Conservation (phyloP, 1,140 invertebrate genomes). For the Apis cerana region DNA sequence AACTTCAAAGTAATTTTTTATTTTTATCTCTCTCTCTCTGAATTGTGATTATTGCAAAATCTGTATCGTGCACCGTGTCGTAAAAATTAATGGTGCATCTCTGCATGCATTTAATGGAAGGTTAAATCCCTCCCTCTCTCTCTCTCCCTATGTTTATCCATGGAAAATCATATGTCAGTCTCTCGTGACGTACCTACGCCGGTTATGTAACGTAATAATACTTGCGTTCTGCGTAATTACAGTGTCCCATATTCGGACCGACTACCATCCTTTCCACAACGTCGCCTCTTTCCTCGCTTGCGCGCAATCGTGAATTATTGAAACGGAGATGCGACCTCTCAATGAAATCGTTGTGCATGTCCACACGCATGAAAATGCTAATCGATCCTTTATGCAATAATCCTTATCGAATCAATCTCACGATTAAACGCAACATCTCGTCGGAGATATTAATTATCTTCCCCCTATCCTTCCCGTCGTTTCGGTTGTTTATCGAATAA, state of each 20-base stretch:
- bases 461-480: no score
- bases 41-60: slow-evolving; percentile 4
- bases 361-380: neutral
- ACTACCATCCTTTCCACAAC: neutral
- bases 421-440: no score
- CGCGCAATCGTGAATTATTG: neutral
- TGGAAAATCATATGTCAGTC: slow-evolving; percentile 52
- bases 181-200: slow-evolving; percentile 49
- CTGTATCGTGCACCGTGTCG: slow-evolving; percentile 2
- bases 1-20: neutral
- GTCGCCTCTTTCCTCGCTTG: slow-evolving; percentile 16
- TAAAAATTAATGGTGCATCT: slow-evolving; percentile 27
- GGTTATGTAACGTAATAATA: slow-evolving; percentile 64
- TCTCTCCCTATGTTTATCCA: slow-evolving; percentile 13
- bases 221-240: slow-evolving; percentile 62
- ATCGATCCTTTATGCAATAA: neutral
- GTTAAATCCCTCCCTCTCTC: slow-evolving; percentile 13
- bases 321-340: slow-evolving; percentile 1
- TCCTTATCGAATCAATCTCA: no score
- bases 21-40: neutral
- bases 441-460: neutral
- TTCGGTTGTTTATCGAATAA: no score
- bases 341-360: neutral
- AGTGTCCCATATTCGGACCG: slow-evolving; percentile 59
- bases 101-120: slow-evolving; percentile 2